Conservation (phyloP, 2,797 vertebrate genomes). For the Anisognathus igniventris region DNA sequence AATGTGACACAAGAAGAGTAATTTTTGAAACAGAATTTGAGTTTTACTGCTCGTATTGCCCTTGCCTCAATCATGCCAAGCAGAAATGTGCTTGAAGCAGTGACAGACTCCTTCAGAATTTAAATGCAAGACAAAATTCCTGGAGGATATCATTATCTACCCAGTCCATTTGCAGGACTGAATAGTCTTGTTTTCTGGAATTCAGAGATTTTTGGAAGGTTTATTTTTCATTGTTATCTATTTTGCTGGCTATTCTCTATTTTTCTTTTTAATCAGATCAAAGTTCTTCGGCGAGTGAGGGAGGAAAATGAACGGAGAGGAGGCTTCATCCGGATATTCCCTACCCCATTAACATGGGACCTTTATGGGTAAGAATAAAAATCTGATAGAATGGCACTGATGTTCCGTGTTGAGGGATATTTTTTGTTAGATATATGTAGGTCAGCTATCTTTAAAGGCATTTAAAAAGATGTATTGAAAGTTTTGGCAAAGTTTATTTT, state of each 20-base stretch:
- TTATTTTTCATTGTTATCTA: background rate
- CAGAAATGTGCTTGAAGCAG: background rate
- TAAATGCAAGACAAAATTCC: background rate
- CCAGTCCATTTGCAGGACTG: background rate
- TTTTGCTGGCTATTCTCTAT: background rate
- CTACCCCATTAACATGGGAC: constrained; percentile 89
- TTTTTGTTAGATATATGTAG: background rate
- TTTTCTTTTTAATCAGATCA: constrained; percentile 75
- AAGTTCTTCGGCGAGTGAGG: constrained; percentile 86
- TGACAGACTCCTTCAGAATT: background rate
- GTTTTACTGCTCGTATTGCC: background rate
- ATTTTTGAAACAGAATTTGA: background rate
- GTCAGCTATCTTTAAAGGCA: background rate
- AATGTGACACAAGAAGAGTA: background rate
- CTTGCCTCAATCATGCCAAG: background rate
- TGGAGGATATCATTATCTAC: background rate
- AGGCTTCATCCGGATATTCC: constrained; percentile 94
- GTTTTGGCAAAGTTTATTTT: background rate
- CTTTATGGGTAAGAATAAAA: constrained; percentile 84
- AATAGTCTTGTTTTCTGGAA: background rate
- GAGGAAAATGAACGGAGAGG: constrained; percentile 92
- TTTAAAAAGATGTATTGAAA: background rate
- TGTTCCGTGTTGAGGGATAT: background rate
- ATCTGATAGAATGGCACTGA: background rate
- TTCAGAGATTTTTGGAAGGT: background rate